These are phyloP conservation scores for Sclerurus mexicanus DNA, from an alignment of 2,113 vertebrate genomes.

Conservation along the genomic window DNA sequence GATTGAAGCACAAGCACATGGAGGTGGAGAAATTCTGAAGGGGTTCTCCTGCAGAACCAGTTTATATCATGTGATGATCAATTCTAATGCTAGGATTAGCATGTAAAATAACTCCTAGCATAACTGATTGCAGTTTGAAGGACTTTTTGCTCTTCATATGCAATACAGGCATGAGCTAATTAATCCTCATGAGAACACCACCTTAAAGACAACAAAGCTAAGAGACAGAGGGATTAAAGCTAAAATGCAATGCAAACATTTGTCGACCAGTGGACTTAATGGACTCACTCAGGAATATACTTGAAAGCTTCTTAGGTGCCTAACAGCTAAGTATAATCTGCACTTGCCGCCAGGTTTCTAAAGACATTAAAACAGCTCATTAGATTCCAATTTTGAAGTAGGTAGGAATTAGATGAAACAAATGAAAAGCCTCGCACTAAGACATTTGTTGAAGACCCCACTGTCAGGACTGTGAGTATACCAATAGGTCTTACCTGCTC, in stretches of 20 bases:
- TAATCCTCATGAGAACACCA: neutral
- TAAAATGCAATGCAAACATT: neutral
- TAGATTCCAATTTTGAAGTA: neutral
- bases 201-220: neutral
- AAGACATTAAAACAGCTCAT: neutral
- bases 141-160: rapidly evolving
- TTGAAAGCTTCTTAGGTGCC: neutral
- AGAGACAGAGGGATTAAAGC: neutral
- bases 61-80: neutral
- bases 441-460: neutral
- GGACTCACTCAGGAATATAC: neutral
- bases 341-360: neutral
- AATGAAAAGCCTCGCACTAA: neutral
- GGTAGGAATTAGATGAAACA: neutral
- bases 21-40: neutral
- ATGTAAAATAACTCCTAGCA: neutral
- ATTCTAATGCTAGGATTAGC: neutral
- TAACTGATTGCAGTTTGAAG: neutral
- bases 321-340: neutral
- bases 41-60: neutral
- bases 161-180: neutral
- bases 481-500: neutral
- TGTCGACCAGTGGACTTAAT: neutral
- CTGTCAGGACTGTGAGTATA: neutral
- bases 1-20: neutral